Base-by-base conservation (phyloP, 2,888 invertebrate genomes). In the Agriopis leucophaearia region DNA sequence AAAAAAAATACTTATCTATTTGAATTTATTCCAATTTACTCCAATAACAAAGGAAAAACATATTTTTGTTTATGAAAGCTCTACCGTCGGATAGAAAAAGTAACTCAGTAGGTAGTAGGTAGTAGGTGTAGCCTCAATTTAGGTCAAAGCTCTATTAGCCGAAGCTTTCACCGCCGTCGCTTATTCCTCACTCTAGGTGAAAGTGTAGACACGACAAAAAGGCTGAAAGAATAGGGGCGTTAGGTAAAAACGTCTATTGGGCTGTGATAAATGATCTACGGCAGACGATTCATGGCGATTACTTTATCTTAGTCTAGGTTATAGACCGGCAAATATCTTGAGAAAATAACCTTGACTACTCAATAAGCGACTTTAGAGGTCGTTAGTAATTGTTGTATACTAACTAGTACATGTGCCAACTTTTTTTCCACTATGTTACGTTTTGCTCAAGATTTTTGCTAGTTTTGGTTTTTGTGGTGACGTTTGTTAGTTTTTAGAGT, bases 181-280 rank as follows among this genome's bases (percentile, higher is more conserved):
- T 64, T 64, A 63, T 51, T 44, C 48, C 45, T 60, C 64, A 35
- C 54, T 48, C 54, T 65, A 65, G 40, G 65, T 62, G 38, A 60
- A 64, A 64, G 60, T 69, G 63, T 66, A 61, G 66, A 64, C 74
- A 72, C 74, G 78, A 79, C 78, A 78, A 81, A 83, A 81, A 81
- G 76, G 76, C 73, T 70, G 77, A 87, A 85, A 86, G 83, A 87
- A 86, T 82, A 78, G 76, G 78, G 73, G 79, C 76, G 81, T 83
- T 81, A 79, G 78, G 81, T 80, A 85, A 87, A 87, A 87, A 86
- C 85, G 78, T 84, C 85, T 84, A 85, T 87, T 86, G 84, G 79
- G 70, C 73, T 73, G 84, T 88, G 87, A 88, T 83, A 86, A 85
- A 88, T 82, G 86, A 84, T 77, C 78, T 60, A 60, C 69, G 65